Percentiles rank a stretch among this genome's conserved stretches.
These are phyloP conservation scores for Campopleginae sp. DNA, from an alignment of 2,888 invertebrate species.

Conservation along the genomic window DNA sequence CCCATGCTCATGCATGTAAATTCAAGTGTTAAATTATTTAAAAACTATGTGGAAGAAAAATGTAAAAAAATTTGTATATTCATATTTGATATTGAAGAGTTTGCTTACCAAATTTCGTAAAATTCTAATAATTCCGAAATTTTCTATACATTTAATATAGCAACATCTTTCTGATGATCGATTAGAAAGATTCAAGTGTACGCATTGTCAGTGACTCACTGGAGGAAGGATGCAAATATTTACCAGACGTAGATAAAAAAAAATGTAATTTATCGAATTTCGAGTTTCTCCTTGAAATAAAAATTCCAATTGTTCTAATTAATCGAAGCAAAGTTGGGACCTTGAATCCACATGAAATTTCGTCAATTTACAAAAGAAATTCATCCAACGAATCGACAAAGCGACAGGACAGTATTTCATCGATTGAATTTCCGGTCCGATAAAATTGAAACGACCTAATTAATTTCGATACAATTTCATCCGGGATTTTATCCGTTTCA, in stretches of 20 bases:
- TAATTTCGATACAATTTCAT: not conserved
- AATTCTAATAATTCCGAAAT: no score
- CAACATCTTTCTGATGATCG: no score
- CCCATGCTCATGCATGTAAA: no score
- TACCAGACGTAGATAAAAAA: not conserved
- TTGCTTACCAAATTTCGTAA: no score
- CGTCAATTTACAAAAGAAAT: not conserved
- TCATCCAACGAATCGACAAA: conserved; percentile 82
- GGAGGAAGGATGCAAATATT: not conserved
- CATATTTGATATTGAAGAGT: no score
- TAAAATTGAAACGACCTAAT: not conserved
- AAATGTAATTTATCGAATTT: not conserved
- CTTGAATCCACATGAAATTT: not conserved
- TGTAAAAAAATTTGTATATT: no score
- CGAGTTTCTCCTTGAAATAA: not conserved
- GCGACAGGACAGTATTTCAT: conserved; percentile 78
- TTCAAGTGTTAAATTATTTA: no score
- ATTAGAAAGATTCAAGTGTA: not conserved
- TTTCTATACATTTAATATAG: no score
- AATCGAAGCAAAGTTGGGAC: no score
- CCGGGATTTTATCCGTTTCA: not conserved
- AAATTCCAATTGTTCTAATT: not conserved
- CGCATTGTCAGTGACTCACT: not conserved
- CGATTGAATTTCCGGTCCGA: not conserved
- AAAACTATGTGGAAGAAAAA: no score